Percentiles rank a stretch among this genome's conserved stretches.
Conservation (phyloP, 2,888 invertebrate species). For the Tenthredo distinguenda region DNA sequence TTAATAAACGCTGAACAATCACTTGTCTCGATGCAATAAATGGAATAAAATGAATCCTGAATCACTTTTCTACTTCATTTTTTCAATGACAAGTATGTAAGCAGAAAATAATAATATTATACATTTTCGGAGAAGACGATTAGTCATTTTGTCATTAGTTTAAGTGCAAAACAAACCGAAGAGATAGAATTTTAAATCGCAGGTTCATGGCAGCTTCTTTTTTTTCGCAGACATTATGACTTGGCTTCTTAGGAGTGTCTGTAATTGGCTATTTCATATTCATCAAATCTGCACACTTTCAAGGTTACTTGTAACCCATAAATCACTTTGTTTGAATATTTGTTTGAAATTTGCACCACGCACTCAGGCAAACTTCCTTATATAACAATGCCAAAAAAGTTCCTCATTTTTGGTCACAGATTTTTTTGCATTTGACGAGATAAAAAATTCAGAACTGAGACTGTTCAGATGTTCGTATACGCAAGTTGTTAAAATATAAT, state of each 20-base stretch:
- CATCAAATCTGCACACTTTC: constrained; percentile 28
- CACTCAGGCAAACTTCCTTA: constrained; percentile 3
- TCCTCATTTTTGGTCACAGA: not conserved
- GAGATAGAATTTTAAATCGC: not conserved
- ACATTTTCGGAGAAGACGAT: not conserved
- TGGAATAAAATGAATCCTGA: not conserved
- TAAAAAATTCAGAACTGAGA: not conserved
- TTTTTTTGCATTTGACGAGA: not conserved
- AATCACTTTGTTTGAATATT: constrained; percentile 8
- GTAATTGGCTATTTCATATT: constrained; percentile 11
- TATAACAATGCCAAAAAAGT: not conserved
- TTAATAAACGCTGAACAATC: not conserved
- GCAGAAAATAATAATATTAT: not conserved
- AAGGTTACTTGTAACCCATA: constrained; percentile 14
- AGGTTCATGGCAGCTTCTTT: not conserved
- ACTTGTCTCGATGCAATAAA: not conserved
- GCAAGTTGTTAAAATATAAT: not conserved
- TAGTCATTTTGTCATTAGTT: not conserved
- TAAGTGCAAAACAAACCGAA: not conserved
- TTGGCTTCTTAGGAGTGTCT: not conserved
- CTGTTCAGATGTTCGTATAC: not conserved
- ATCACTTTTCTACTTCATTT: not conserved
- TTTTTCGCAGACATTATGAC: not conserved
- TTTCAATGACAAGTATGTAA: not conserved
- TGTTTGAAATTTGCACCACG: constrained; percentile 11